phyloP scores from a whole-genome alignment of 2,888 invertebrate genomes.

The Ypsolopha sequella region DNA sequence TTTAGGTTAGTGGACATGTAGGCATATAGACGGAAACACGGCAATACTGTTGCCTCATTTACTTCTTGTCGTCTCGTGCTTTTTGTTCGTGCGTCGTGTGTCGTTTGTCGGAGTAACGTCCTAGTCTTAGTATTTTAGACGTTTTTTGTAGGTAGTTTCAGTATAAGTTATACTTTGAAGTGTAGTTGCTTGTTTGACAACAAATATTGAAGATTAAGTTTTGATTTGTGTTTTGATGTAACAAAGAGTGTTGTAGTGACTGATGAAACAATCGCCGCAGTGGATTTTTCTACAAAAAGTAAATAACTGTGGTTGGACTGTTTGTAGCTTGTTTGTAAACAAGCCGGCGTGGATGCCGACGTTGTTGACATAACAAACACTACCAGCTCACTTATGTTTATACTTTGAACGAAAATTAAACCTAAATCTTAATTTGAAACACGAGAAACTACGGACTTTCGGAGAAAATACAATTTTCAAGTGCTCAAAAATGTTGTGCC shows the following conservation, averaged over 20 bases:
- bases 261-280: too few species aligned
- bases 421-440: too few species aligned
- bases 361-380: slow-evolving; percentile 31
- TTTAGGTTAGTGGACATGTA: slow-evolving; percentile 73
- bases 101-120: slow-evolving; percentile 53
- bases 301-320: not conserved
- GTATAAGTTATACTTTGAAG: too few species aligned
- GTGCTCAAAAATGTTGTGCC: slow-evolving; percentile 1
- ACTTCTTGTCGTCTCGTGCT: slow-evolving; percentile 68
- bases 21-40: slow-evolving; percentile 71
- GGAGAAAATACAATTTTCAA: not conserved
- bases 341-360: slow-evolving; percentile 40
- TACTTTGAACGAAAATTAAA: not conserved
- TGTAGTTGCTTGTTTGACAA: too few species aligned
- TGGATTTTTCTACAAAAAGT: not conserved
- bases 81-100: slow-evolving; percentile 67
- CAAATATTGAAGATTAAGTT: too few species aligned
- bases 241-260: too few species aligned
- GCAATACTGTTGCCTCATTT: slow-evolving; percentile 70
- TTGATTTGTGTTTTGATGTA: too few species aligned
- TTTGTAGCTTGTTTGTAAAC: slow-evolving; percentile 56
- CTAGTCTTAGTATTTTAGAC: not conserved
- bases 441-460: too few species aligned
- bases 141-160: not conserved
- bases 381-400: slow-evolving; percentile 2